Percentiles rank a stretch among this genome's conserved stretches.
phyloP scores from a whole-genome alignment of 2,888 invertebrate species.

The Unio pictorum region DNA sequence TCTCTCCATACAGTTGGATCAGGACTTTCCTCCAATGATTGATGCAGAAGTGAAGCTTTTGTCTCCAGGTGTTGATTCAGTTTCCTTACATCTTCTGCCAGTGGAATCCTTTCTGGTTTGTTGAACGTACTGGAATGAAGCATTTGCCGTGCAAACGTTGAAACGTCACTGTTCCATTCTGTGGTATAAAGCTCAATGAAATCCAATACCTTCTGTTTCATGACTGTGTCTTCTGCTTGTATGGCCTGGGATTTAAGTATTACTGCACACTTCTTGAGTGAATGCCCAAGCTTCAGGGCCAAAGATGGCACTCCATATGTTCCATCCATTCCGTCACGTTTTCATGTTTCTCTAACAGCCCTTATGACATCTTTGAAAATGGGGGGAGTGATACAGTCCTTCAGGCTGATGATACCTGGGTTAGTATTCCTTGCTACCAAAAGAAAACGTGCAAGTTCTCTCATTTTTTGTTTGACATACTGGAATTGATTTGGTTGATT shows the following conservation, averaged over 20 bases:
- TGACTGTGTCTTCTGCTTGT: background rate
- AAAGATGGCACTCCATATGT: slow-evolving; percentile 8
- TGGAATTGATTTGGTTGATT: slow-evolving; percentile 8
- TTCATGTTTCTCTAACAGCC: slow-evolving; percentile 5
- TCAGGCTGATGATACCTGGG: background rate
- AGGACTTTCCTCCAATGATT: too few species aligned
- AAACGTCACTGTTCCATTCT: slow-evolving; percentile 13
- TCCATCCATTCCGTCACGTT: too few species aligned
- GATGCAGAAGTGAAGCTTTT: too few species aligned
- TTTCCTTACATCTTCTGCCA: slow-evolving; percentile 12
- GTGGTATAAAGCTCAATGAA: slow-evolving; percentile 8
- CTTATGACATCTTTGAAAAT: slow-evolving; percentile 1
- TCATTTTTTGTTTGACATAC: slow-evolving; percentile 13
- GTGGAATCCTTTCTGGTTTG: slow-evolving; percentile 6
- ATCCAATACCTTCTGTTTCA: background rate
- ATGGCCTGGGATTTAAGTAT: slow-evolving; percentile 1
- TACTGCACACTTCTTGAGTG: slow-evolving; percentile 8
- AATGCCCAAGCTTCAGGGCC: slow-evolving; percentile 10
- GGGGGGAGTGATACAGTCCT: slow-evolving; percentile 8
- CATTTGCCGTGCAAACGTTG: slow-evolving; percentile 5
- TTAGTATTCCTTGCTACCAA: slow-evolving; percentile 2
- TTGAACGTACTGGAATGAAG: slow-evolving; percentile 6
- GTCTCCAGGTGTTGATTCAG: slow-evolving; percentile 6
- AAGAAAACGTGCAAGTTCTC: slow-evolving; percentile 13
- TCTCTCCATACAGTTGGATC: background rate